Conservation (phyloP, 2,113 vertebrate genomes). For the Colossoma macropomum region DNA sequence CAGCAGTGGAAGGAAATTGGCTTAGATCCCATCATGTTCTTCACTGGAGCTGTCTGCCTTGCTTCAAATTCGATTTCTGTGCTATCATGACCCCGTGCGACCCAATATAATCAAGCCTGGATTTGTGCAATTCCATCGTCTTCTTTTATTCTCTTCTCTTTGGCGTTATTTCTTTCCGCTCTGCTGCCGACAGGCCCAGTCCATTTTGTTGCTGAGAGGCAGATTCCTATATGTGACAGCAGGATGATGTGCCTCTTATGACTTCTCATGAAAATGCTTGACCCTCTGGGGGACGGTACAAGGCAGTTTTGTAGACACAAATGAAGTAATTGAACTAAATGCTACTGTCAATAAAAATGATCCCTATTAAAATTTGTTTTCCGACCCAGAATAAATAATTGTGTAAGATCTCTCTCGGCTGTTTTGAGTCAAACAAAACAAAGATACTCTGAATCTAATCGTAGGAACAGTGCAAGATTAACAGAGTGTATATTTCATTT, state of each 20-base stretch:
- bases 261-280: not conserved
- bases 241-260: not conserved
- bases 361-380: not conserved
- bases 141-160: not conserved
- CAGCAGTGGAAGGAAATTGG: slow-evolving; percentile 29
- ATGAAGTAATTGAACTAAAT: too few relatives aligned
- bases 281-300: not conserved
- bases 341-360: too few relatives aligned
- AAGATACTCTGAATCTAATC: not conserved
- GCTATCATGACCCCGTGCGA: not conserved
- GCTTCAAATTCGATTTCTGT: slow-evolving; percentile 7
- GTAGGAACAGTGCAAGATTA: not conserved
- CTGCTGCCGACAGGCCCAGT: not conserved
- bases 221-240: slow-evolving; percentile 8
- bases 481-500: not conserved
- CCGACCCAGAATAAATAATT: too few relatives aligned
- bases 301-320: too few relatives aligned
- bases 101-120: not conserved
- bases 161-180: slow-evolving; percentile 1
- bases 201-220: slow-evolving; percentile 22
- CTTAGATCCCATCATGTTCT: slow-evolving; percentile 2
- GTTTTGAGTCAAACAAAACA: not conserved
- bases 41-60: not conserved
- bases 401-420: not conserved
- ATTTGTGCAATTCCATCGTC: slow-evolving; percentile 9